Conservation (phyloP, 2,113 vertebrate genomes). For the Leiothrix lutea region DNA sequence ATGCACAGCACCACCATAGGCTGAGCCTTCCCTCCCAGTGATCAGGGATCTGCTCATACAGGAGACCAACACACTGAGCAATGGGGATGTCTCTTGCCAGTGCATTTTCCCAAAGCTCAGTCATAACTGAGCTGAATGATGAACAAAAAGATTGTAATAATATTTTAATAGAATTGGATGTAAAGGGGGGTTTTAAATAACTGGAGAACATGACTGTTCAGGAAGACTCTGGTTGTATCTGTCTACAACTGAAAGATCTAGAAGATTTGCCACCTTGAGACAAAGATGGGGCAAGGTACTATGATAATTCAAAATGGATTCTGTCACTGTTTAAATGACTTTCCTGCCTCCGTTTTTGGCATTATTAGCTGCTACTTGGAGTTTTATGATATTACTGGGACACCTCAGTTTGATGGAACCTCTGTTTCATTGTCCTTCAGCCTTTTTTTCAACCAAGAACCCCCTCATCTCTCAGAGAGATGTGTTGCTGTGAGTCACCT, state of each 20-base stretch:
- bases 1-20: not conserved
- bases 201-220: not conserved
- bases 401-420: not conserved
- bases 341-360: not conserved
- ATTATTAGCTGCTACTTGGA: not conserved
- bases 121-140: not conserved
- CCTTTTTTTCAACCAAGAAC: not conserved
- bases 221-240: not conserved
- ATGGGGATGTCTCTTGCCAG: accelerated
- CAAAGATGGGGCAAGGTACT: not conserved
- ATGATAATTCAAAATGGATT: not conserved
- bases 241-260: not conserved
- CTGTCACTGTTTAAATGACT: not conserved
- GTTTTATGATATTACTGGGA: not conserved
- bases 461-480: accelerated
- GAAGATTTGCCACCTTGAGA: not conserved
- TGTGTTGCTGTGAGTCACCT: not conserved
- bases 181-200: not conserved
- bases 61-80: not conserved
- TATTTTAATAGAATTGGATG: not conserved
- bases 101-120: not conserved
- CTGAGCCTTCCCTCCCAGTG: not conserved
- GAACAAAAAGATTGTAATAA: not conserved
- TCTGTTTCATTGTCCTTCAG: not conserved
- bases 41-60: not conserved